Percentiles rank a stretch among this genome's conserved stretches.
phyloP scores from a whole-genome alignment of 2,888 invertebrate species.

The Drosophila lacicola region DNA sequence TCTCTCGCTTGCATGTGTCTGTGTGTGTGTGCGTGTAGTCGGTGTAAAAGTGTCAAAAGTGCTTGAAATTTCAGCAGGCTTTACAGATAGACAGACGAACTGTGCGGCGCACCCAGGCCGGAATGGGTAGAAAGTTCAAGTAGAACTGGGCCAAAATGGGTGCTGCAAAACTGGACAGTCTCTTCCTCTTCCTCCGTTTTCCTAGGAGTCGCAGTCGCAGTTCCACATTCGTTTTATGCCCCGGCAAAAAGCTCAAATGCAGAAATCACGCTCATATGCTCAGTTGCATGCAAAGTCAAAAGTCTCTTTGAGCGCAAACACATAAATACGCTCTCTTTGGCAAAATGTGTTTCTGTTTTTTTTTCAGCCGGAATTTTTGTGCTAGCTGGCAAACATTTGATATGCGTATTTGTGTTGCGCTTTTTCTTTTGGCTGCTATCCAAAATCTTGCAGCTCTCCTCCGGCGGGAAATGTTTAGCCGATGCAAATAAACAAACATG shows the following conservation, averaged over 20 bases:
- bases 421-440: constrained; percentile 67
- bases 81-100: constrained; percentile 39
- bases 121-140: constrained; percentile 17
- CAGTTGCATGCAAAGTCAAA: constrained; percentile 81
- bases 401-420: constrained; percentile 80
- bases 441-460: constrained; percentile 48
- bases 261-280: constrained; percentile 81
- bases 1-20: constrained; percentile 7
- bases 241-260: constrained; percentile 66
- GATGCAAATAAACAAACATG: constrained; percentile 71
- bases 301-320: constrained; percentile 67
- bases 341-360: constrained; percentile 19
- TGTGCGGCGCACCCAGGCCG: constrained; percentile 14
- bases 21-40: constrained; percentile 20
- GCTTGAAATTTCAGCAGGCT: constrained; percentile 79
- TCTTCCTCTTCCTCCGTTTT: no score
- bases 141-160: constrained; percentile 15
- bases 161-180: constrained; percentile 61
- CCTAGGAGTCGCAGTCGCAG: background rate
- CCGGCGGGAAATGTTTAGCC: constrained; percentile 59
- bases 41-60: constrained; percentile 76
- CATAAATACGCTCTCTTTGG: constrained; percentile 18
- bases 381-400: constrained; percentile 63
- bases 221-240: constrained; percentile 56
- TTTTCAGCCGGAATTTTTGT: constrained; percentile 19